These are phyloP conservation scores for Scaptomyza pallida DNA, from an alignment of 1,140 invertebrate genomes.

Conservation along the genomic window DNA sequence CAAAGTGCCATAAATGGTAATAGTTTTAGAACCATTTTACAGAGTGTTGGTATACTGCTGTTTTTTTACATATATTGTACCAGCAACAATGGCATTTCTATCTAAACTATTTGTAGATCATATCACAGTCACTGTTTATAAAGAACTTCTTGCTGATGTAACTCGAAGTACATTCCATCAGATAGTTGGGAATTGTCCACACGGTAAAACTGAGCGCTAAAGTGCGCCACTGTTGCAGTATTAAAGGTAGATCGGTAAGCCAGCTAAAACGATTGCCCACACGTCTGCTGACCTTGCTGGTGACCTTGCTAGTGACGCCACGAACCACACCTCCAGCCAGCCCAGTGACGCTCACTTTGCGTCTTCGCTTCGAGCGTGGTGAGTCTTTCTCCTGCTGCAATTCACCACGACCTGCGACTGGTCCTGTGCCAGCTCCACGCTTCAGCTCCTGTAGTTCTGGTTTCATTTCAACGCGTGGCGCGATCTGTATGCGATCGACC, in stretches of 20 bases:
- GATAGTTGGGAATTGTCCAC: conserved; percentile 76
- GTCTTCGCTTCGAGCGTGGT: conserved; percentile 11
- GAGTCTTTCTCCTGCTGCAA: conserved; percentile 1
- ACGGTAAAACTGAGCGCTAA: conserved; percentile 64
- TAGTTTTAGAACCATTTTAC: too few species aligned
- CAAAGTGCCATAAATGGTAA: too few species aligned
- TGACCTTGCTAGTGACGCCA: conserved; percentile 60
- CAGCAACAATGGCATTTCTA: background rate
- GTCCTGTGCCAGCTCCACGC: conserved; percentile 9
- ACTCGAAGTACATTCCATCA: conserved; percentile 68
- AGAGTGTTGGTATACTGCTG: background rate
- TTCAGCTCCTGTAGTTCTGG: conserved; percentile 26
- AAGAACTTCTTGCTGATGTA: conserved; percentile 72
- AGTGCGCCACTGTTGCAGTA: conserved; percentile 57
- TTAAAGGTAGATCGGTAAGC: conserved; percentile 53
- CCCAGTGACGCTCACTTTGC: conserved; percentile 57
- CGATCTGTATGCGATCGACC: conserved; percentile 80
- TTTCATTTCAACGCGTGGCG: conserved; percentile 78
- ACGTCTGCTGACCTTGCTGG: conserved; percentile 58
- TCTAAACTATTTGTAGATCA: conserved; percentile 72
- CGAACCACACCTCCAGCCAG: conserved; percentile 61
- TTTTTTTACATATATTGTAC: too few species aligned
- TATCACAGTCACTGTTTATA: conserved; percentile 80
- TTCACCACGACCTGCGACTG: conserved; percentile 5
- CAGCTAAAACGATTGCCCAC: conserved; percentile 60